Conservation (phyloP, 2,797 vertebrate species). For the Clarias platycephalus region DNA sequence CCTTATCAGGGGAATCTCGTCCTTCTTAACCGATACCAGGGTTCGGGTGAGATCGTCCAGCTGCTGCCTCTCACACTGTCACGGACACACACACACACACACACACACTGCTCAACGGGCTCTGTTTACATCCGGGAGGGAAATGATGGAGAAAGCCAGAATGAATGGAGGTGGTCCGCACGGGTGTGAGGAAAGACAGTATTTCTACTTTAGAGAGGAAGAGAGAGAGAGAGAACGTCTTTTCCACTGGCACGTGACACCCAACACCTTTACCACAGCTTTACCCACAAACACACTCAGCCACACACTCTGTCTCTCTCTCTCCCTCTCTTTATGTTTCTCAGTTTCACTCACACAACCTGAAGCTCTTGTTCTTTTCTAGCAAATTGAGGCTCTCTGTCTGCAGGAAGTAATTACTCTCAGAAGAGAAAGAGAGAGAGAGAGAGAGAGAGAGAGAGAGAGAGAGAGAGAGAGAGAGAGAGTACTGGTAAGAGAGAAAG, state of each 20-base stretch:
- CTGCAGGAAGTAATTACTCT: conserved; percentile 89
- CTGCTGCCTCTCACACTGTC: background rate
- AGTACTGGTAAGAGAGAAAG: conserved; percentile 74
- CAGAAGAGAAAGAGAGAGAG: conserved; percentile 72
- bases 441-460: conserved; percentile 75
- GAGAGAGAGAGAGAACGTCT: background rate
- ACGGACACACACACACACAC: conserved; percentile 12
- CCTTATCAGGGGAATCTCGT: conserved; percentile 49
- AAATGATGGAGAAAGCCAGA: conserved; percentile 12
- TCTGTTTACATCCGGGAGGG: conserved; percentile 29
- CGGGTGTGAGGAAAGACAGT: background rate
- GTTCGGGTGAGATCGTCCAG: background rate
- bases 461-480: conserved; percentile 71
- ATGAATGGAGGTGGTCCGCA: background rate
- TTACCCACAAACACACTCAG: conserved; percentile 33
- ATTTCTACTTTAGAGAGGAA: background rate
- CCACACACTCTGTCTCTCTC: conserved; percentile 9
- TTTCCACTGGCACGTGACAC: conserved; percentile 20
- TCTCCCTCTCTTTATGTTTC: conserved; percentile 32
- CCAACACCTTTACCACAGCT: conserved; percentile 17
- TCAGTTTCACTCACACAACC: conserved; percentile 64
- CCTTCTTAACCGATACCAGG: conserved; percentile 43
- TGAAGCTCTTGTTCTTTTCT: conserved; percentile 85
- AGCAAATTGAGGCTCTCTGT: conserved; percentile 88
- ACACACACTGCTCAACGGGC: conserved; percentile 22